Evolutionary conservation across 2,888 invertebrate genomes (phyloP).

Genomic region (Allophyes oxyacanthae): DNA sequence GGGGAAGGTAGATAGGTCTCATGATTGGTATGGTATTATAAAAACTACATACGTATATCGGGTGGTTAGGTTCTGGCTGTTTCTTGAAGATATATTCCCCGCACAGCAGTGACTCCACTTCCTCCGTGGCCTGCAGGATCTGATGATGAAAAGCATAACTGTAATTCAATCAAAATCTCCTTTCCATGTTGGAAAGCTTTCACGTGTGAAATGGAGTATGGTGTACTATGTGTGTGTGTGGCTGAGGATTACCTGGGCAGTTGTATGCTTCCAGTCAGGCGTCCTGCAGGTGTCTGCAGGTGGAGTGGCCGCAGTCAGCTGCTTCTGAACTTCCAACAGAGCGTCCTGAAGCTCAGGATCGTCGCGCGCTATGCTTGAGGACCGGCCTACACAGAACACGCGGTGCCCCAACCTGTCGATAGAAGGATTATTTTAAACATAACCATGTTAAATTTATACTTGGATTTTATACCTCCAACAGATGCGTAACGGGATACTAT

Average conservation of each 20-base stretch:
- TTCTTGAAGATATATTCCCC: conserved; percentile 94
- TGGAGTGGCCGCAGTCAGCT: conserved; percentile 94
- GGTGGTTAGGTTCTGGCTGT: conserved; percentile 97
- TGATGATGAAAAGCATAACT: conserved; percentile 37
- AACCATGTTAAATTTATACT: too few relatives aligned
- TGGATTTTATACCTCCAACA: too few relatives aligned
- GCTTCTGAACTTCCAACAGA: conserved; percentile 94
- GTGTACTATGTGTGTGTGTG: too few relatives aligned
- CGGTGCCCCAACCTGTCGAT: conserved; percentile 94
- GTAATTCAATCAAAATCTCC: too few relatives aligned
- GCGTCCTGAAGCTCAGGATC: conserved; percentile 96
- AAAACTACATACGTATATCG: conserved; percentile 95
- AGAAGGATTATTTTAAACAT: too few relatives aligned
- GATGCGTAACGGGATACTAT: too few relatives aligned
- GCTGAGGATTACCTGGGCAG: conserved; percentile 39
- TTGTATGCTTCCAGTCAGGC: conserved; percentile 94
- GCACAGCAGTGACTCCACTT: conserved; percentile 78
- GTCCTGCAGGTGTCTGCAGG: conserved; percentile 92
- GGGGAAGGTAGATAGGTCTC: too few relatives aligned
- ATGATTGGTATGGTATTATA: background rate
- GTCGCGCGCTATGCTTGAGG: conserved; percentile 87
- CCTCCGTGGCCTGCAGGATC: conserved; percentile 78
- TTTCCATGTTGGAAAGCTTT: too few relatives aligned
- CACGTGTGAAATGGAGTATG: too few relatives aligned
- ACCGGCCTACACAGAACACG: conserved; percentile 97